These are phyloP conservation scores for Melieria omissa DNA, from an alignment of 2,888 invertebrate species.

Conservation along the genomic window DNA sequence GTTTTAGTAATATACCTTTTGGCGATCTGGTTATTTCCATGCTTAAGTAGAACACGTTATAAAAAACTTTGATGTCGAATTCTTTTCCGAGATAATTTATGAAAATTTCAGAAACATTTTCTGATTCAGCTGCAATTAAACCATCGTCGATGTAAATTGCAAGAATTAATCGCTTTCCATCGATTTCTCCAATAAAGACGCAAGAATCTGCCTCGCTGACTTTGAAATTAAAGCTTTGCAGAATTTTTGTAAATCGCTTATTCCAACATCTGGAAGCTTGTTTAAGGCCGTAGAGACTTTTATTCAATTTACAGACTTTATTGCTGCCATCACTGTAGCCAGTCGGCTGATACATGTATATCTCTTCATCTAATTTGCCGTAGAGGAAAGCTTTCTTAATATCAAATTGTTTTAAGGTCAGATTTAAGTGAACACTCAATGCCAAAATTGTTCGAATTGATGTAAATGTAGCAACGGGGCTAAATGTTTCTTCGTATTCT, in stretches of 20 bases:
- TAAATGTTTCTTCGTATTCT: slow-evolving; percentile 44
- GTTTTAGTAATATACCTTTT: slow-evolving; percentile 33
- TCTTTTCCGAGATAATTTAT: neutral
- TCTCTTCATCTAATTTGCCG: slow-evolving; percentile 30
- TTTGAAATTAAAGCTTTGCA: slow-evolving; percentile 45
- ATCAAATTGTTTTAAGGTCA: slow-evolving; percentile 39
- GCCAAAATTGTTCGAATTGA: slow-evolving; percentile 35
- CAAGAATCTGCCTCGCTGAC: slow-evolving; percentile 48
- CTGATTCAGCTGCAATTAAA: slow-evolving; percentile 35
- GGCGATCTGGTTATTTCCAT: neutral
- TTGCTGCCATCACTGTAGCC: slow-evolving; percentile 44
- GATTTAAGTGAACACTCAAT: slow-evolving; percentile 18
- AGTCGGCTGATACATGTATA: slow-evolving; percentile 37
- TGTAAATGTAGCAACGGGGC: slow-evolving; percentile 37
- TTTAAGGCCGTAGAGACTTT: slow-evolving; percentile 48
- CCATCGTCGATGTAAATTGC: slow-evolving; percentile 52
- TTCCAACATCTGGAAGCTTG: slow-evolving; percentile 50
- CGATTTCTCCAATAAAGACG: slow-evolving; percentile 43
- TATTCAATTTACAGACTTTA: slow-evolving; percentile 43
- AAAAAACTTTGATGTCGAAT: no score
- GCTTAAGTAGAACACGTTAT: no score
- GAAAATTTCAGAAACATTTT: neutral
- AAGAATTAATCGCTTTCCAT: slow-evolving; percentile 31
- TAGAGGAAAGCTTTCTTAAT: slow-evolving; percentile 33
- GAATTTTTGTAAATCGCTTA: slow-evolving; percentile 43